These are phyloP conservation scores for Lacanobia oleracea DNA, from an alignment of 2,888 invertebrate genomes.

Conservation along the genomic window DNA sequence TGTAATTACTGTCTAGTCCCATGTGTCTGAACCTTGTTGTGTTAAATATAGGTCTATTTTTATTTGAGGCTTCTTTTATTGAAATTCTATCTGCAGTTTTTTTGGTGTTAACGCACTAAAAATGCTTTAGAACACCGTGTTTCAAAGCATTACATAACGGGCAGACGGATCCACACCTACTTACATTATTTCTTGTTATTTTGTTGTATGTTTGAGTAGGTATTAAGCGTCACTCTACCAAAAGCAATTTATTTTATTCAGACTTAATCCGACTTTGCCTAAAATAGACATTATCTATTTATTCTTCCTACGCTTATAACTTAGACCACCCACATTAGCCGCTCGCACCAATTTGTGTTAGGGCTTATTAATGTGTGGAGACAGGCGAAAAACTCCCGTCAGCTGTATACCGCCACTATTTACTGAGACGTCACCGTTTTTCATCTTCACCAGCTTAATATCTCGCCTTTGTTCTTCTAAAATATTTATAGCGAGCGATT, in stretches of 20 bases:
- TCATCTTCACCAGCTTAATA: slow-evolving; percentile 64
- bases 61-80: too few relatives aligned
- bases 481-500: slow-evolving; percentile 59
- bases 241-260: not conserved
- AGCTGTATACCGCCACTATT: slow-evolving; percentile 66
- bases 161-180: too few relatives aligned
- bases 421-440: slow-evolving; percentile 61
- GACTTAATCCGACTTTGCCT: not conserved
- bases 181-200: too few relatives aligned
- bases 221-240: too few relatives aligned
- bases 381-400: slow-evolving; percentile 77
- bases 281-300: not conserved
- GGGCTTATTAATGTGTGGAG: slow-evolving; percentile 77
- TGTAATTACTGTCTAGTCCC: too few relatives aligned
- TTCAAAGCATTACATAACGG: too few relatives aligned
- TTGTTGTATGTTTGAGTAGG: too few relatives aligned
- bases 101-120: too few relatives aligned
- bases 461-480: slow-evolving; percentile 55
- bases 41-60: too few relatives aligned
- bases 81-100: too few relatives aligned
- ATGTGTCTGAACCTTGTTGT: too few relatives aligned
- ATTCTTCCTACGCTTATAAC: slow-evolving; percentile 25
- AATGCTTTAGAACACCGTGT: too few relatives aligned
- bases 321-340: slow-evolving; percentile 67
- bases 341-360: slow-evolving; percentile 81